These are phyloP conservation scores for Halocynthia aurantium DNA, from an alignment of 23 tunicate species.

Conservation along the genomic window DNA sequence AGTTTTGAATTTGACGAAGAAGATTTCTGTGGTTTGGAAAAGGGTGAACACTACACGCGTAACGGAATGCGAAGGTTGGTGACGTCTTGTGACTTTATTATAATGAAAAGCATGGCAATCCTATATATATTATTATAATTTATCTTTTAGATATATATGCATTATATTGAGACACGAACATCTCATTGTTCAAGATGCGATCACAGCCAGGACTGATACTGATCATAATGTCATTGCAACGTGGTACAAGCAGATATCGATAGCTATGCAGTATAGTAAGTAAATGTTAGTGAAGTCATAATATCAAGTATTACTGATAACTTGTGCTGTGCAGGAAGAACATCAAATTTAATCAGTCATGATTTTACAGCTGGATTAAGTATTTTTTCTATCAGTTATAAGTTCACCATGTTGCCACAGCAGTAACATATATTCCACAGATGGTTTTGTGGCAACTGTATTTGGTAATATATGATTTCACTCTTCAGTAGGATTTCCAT, in stretches of 20 bases:
- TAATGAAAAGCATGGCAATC: neutral
- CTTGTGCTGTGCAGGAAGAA: no score
- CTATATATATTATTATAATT: neutral
- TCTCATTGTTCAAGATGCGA: constrained; percentile 88
- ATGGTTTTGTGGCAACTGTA: no score
- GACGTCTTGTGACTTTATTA: neutral
- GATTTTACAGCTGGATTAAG: no score
- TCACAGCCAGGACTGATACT: constrained; percentile 60
- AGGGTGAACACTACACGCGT: constrained; percentile 62
- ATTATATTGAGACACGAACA: constrained; percentile 61
- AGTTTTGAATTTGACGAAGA: constrained; percentile 57
- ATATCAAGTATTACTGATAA: no score
- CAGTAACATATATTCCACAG: no score
- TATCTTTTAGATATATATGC: constrained; percentile 59
- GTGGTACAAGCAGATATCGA: constrained; percentile 54
- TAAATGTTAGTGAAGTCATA: neutral
- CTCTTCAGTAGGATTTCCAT: no score
- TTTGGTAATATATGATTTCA: no score
- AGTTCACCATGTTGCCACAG: no score
- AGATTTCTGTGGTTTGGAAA: constrained; percentile 88
- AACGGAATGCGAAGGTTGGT: constrained; percentile 73
- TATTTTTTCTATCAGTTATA: no score
- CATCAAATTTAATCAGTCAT: no score
- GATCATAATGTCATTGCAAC: constrained; percentile 79
- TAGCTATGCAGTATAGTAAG: constrained; percentile 68